phyloP scores from a whole-genome alignment of 2,797 vertebrate species.

The Scleropages formosus region DNA sequence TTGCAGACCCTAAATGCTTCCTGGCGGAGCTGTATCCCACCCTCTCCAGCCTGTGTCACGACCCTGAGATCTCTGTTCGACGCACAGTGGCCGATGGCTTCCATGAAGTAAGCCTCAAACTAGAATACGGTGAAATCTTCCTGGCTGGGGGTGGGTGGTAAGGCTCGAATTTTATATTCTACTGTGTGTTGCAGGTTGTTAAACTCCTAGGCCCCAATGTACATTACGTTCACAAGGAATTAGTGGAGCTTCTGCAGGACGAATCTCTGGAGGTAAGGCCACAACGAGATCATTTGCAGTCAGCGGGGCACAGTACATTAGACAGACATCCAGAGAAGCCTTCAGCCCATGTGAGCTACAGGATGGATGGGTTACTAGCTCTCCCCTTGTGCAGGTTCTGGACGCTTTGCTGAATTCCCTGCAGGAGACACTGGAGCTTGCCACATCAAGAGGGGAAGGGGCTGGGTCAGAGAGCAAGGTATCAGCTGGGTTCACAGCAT shows the following conservation, averaged over 20 bases:
- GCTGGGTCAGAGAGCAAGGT: slow-evolving; percentile 82
- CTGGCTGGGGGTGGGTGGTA: not conserved
- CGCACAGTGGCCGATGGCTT: slow-evolving; percentile 84
- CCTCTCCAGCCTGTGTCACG: slow-evolving; percentile 88
- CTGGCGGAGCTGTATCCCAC: slow-evolving; percentile 83
- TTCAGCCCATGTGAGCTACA: not conserved
- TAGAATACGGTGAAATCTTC: slow-evolving; percentile 19
- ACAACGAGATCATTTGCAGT: not conserved
- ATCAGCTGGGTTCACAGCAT: not conserved
- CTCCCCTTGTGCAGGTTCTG: slow-evolving; percentile 74
- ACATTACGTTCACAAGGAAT: slow-evolving; percentile 85
- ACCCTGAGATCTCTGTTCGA: slow-evolving; percentile 85
- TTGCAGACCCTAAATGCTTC: slow-evolving; percentile 86
- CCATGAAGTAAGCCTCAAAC: slow-evolving; percentile 80
- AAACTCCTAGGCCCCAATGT: slow-evolving; percentile 85
- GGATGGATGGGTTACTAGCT: slow-evolving; percentile 1
- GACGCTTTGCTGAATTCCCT: slow-evolving; percentile 85
- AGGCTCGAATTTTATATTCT: slow-evolving; percentile 6
- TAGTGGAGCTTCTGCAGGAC: slow-evolving; percentile 85
- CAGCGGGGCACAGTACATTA: not conserved
- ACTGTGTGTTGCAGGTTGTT: slow-evolving; percentile 72
- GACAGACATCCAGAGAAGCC: not conserved
- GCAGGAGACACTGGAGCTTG: slow-evolving; percentile 85
- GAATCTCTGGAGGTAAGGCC: slow-evolving; percentile 85
- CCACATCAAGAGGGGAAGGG: slow-evolving; percentile 79